Conservation (phyloP, 2,113 vertebrate species). For the Clarias macrocephalus region DNA sequence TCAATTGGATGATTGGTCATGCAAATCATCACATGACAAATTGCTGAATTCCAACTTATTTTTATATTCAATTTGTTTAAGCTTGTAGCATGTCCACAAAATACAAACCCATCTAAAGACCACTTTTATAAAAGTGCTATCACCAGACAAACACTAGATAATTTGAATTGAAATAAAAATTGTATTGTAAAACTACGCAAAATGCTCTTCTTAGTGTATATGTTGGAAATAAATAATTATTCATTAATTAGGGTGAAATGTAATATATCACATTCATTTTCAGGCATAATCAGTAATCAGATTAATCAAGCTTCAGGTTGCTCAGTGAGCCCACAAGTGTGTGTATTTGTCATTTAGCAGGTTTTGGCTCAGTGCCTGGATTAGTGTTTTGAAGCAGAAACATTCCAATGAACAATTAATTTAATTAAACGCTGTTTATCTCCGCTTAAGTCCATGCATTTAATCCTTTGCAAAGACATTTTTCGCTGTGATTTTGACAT, state of each 20-base stretch:
- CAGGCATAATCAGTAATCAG: neutral
- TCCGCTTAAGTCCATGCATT: neutral
- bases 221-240: neutral
- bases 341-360: constrained; percentile 11
- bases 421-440: constrained; percentile 12
- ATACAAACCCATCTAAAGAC: neutral
- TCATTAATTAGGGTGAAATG: constrained; percentile 1
- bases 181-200: neutral
- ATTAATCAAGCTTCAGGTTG: constrained; percentile 11
- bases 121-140: neutral
- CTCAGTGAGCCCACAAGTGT: neutral
- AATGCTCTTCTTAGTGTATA: neutral
- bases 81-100: neutral
- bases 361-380: constrained; percentile 20
- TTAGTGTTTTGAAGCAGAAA: constrained; percentile 24
- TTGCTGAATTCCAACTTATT: no score
- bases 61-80: no score
- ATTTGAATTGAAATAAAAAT: no score
- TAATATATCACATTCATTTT: constrained; percentile 2
- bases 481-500: neutral
- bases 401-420: neutral
- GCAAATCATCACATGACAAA: no score
- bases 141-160: neutral
- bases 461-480: constrained; percentile 9
- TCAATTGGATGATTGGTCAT: no score